These are phyloP conservation scores for Chesias legatella DNA, from an alignment of 2,888 invertebrate species.

Conservation along the genomic window DNA sequence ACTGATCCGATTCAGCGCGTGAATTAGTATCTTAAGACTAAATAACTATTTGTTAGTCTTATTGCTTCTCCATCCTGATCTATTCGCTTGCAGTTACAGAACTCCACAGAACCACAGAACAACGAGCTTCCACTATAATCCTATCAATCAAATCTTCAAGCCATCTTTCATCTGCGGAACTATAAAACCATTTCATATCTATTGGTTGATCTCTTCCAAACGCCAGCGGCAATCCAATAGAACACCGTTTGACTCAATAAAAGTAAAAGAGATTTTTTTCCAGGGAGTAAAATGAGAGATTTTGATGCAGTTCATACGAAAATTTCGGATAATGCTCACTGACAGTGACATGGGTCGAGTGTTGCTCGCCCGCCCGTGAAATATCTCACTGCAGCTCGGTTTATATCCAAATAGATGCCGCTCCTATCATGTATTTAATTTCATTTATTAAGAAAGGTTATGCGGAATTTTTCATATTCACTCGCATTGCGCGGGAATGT, in stretches of 20 bases:
- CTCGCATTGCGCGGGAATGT: neutral
- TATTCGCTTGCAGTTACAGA: too few species aligned
- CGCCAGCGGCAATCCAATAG: constrained; percentile 11
- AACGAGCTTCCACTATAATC: too few species aligned
- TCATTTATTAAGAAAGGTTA: neutral
- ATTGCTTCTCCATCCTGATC: too few species aligned
- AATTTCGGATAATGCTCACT: constrained; percentile 61
- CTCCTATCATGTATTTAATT: constrained; percentile 1
- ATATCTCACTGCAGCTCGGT: constrained; percentile 56
- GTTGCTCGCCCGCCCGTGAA: constrained; percentile 58
- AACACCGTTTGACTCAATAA: constrained; percentile 21
- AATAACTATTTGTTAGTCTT: too few species aligned
- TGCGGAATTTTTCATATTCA: neutral
- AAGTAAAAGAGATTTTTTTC: constrained; percentile 12
- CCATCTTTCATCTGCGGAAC: neutral
- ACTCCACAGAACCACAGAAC: too few species aligned
- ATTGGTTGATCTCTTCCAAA: neutral
- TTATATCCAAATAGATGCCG: constrained; percentile 38
- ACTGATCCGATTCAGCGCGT: too few species aligned
- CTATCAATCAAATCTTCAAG: constrained; percentile 21
- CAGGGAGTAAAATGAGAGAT: constrained; percentile 27
- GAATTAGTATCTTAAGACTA: too few species aligned
- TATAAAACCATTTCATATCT: too few species aligned
- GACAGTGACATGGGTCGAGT: constrained; percentile 73
- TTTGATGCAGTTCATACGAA: constrained; percentile 63